Percentiles rank a stretch among this genome's conserved stretches.
These are phyloP conservation scores for Thereuonema tuberculata DNA, from an alignment of 1,140 invertebrate genomes.

Conservation along the genomic window DNA sequence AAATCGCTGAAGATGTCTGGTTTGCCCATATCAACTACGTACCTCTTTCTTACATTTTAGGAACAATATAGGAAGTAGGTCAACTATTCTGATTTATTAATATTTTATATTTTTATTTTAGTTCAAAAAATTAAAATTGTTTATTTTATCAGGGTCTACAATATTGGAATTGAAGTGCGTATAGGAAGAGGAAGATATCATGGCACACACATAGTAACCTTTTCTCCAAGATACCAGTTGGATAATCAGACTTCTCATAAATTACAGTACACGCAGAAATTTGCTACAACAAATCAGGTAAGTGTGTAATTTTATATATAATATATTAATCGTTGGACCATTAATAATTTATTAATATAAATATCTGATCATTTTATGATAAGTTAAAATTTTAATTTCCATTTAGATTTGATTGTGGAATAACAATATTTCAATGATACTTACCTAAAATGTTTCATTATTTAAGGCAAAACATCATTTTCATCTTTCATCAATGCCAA, in stretches of 20 bases:
- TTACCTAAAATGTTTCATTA: no score
- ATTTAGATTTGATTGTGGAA: no score
- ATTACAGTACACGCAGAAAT: slow-evolving; percentile 73
- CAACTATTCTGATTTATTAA: no score
- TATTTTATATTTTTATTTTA: no score
- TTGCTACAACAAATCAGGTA: slow-evolving; percentile 18
- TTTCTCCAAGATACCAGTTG: slow-evolving; percentile 82
- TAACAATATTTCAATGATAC: no score
- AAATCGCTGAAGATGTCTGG: no score
- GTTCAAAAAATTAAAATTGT: slow-evolving; percentile 30
- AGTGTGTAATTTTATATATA: not conserved
- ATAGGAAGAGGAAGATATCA: slow-evolving; percentile 73
- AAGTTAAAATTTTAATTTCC: no score
- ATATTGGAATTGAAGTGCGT: slow-evolving; percentile 69
- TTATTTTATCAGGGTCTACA: slow-evolving; percentile 52
- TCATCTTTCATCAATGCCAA: slow-evolving; percentile 55
- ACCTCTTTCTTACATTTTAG: no score
- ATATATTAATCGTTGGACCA: not conserved
- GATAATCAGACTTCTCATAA: slow-evolving; percentile 73
- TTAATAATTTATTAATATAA: not conserved
- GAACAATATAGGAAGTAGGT: no score
- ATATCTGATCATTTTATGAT: no score
- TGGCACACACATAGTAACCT: slow-evolving; percentile 78
- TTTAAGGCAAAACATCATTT: not conserved
- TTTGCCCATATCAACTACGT: no score